Evolutionary conservation across 2,888 invertebrate species (phyloP), one percentile per base, ranked within the genome.

Genomic region (Rhyacophila evoluta): DNA sequence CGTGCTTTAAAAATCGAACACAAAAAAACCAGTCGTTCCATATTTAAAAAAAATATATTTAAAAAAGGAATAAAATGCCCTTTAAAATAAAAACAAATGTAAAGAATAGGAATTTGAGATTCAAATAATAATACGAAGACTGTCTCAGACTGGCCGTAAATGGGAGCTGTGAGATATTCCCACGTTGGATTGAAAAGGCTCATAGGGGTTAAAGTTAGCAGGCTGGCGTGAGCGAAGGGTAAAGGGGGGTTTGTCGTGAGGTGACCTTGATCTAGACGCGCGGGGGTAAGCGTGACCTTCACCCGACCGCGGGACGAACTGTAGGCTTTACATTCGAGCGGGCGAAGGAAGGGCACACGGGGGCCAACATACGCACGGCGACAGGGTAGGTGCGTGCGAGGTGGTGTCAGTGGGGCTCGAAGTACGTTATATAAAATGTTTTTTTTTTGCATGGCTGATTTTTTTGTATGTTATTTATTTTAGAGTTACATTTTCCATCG

Each of bases 211-310:
- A 55, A 19, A 55, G 25, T 8, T 1, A 55, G 19, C 1, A 19
- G 25, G 55, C 8, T 1, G 55, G 5, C 11, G 38, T 38, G 10
- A 4, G 38, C 3, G 38, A n/a, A n/a, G n/a, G n/a, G n/a, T n/a
- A n/a, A n/a, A 19, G 55, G 55, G 19, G 55, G 19, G 55, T 15
- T 12, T 55, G 25, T 19, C 19, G 55, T 55, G 70, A 39, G 70
- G 28, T 75, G 75, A 75, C 75, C 75, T 75, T 75, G 75, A 70
- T 70, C 70, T 39, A 70, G 39, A 33, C 55, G 55, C 55, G 8
- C 75, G 41, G 75, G 70, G 75, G 70, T 38, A 55, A 29, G 70
- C 11, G 38, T 71, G 71, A 75, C 75, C 68, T 75, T 75, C 70
- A 29, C 55, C 55, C 55, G 55, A 19, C 55, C 55, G 55, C 55